Evolutionary conservation across 2,797 vertebrate species (phyloP), one percentile per base, ranked within the genome.

Genomic region (Myotis planiceps): DNA sequence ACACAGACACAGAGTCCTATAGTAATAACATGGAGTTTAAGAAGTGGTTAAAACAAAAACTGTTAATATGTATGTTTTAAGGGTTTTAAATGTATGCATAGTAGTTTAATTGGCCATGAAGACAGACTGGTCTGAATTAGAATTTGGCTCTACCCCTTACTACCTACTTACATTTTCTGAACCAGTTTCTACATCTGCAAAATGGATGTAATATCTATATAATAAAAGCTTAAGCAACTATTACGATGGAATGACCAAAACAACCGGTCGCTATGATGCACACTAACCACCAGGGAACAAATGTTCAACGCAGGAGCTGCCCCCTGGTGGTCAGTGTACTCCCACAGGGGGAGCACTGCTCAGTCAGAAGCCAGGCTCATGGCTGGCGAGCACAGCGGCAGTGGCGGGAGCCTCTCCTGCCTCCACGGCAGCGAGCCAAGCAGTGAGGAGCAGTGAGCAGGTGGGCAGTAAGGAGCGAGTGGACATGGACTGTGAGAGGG

Each of bases 121-220:
- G 16, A 27, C 19, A 88, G 25, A 37, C 12, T 16, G 49, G 9
- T 16, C 6, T 83, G 29, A 3, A 2, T 72, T 71, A 82, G 14
- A 92, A 32, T 69, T 85, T 39, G 60, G 27, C 45, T 95, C 19
- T 66, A 65, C 6, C 9, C 13, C 32, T 86, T 84, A 60, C 37
- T 86, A 71, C 23, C 58, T 42, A 45, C 9, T 83, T 91, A 76
- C 92, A 69, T 39, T 49, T 12, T 89, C 51, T 84, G 27, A 95
- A 78, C 66, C 58, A 53, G 14, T 87, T 92, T 94, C 32, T 13
- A 87, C 13, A 60, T 89, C 19, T 86, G 18, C 63, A 75, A 80
- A 82, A 21, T 34, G 42, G 27, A 23, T 88, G 1, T 74, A 25
- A 60, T 68, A 72, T 51, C 74, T 88, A 90, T 95, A 91, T 66